Evolutionary conservation across 64 coral and sea anemone species (phyloP), one percentile per base, ranked within the genome.

Genomic region (Stylophora pistillata): DNA sequence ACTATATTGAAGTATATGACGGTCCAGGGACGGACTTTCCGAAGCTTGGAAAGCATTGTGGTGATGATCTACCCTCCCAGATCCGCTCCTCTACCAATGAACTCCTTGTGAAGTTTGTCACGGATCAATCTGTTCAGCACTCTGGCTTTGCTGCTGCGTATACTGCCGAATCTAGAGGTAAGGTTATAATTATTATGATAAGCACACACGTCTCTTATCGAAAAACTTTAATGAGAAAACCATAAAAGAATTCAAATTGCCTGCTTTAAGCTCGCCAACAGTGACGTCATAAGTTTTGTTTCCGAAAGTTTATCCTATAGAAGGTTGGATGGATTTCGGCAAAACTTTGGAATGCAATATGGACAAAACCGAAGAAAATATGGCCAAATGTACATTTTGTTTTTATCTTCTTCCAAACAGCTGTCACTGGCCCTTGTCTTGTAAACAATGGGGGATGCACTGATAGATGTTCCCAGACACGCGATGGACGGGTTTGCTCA

Each of bases 1-100:
- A 99, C 64, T 99, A 93, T 64, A 63, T 99, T 15, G 90, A 99
- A 78, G 68, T 99, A 16, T 99, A 93, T 88, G 97, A 99, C 32
- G 97, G 97, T 47, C 82, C 58, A 6, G 52, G 71, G 2, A 32
- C 79, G 34, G 26, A 73, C 56, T 74, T 75, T 30, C 72, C 13
- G 13, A 89, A 74, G 9, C 87, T 95, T 13, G 97, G 97, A 11
- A 86, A 33, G 58, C 95, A 86, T 85, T 99, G 97, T 68, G 97
- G 97, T 37, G 18, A 60, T 4, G 87, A 15, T 20, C 78, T 61
- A 47, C 97, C 97, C 61, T 32, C 59, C 60, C 78, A 78, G 16
- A 55, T 90, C 15, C 78, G 77, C 33, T 91, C 97, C 23, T 86
- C 87, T 1, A 58, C 76, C 17, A 89, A 89, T 74, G 62, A 72